A percentile compares a stretch with the other conserved stretches of the same genome.
These are phyloP conservation scores for Corythucha ciliata DNA, from an alignment of 2,888 invertebrate genomes.

Conservation along the genomic window DNA sequence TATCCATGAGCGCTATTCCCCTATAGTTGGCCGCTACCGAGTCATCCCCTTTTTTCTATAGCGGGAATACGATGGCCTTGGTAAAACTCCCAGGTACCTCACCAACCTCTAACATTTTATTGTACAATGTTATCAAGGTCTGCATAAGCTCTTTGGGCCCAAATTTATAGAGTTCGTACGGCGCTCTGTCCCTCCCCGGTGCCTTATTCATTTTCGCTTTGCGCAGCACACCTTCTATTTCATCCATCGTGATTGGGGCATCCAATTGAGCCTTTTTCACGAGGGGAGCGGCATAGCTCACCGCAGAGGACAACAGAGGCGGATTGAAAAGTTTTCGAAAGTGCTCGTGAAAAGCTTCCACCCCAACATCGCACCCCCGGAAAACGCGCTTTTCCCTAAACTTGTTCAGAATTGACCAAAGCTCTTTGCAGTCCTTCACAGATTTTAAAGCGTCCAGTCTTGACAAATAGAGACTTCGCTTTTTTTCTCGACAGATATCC, in stretches of 20 bases:
- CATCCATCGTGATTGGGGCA: constrained; percentile 9
- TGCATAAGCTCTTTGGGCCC: not conserved
- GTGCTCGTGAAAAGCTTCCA: not conserved
- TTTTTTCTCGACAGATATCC: no score
- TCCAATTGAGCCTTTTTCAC: constrained; percentile 4
- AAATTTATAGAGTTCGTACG: constrained; percentile 5
- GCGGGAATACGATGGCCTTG: constrained; percentile 17
- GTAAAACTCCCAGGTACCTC: not conserved
- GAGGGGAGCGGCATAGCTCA: constrained; percentile 2
- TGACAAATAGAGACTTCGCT: no score
- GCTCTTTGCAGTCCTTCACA: no score
- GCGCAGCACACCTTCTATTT: constrained; percentile 10
- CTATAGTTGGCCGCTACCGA: constrained; percentile 20
- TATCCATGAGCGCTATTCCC: constrained; percentile 21
- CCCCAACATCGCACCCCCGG: no score
- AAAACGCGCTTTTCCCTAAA: no score
- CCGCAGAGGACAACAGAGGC: not conserved
- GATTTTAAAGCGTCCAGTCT: no score
- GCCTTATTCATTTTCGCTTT: constrained; percentile 14
- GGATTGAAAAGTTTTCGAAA: constrained; percentile 11
- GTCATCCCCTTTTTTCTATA: constrained; percentile 21
- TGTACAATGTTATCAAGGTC: not conserved
- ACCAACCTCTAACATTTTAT: not conserved
- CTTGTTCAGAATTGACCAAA: no score
- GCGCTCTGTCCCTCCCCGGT: constrained; percentile 2